phyloP scores from a whole-genome alignment of 2,797 vertebrate genomes.

The Acrossocheilus fasciatus region DNA sequence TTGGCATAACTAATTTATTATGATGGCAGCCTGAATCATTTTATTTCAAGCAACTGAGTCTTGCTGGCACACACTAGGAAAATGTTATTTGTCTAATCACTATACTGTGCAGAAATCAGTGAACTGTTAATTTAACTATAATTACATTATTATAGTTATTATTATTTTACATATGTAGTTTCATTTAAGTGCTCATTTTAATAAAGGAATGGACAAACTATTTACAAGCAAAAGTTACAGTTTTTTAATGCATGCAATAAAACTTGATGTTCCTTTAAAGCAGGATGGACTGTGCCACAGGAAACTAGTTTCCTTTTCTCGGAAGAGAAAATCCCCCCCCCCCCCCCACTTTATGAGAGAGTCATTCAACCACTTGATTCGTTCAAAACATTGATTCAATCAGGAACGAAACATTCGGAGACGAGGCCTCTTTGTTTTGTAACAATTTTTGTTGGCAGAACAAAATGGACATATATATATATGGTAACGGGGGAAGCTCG shows the following conservation, averaged over 20 bases:
- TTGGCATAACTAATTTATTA: not conserved
- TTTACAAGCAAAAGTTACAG: slow-evolving; percentile 34
- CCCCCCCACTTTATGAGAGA: no score
- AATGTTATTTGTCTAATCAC: not conserved
- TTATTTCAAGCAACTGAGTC: not conserved
- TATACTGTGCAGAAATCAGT: not conserved
- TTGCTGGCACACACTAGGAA: not conserved
- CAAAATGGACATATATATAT: not conserved
- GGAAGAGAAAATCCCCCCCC: not conserved
- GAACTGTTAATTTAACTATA: not conserved
- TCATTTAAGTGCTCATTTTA: slow-evolving; percentile 28
- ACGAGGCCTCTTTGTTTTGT: not conserved
- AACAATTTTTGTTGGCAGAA: not conserved
- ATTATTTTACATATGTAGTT: slow-evolving; percentile 1
- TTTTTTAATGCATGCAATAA: slow-evolving; percentile 29
- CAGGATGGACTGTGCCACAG: not conserved
- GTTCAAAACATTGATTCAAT: not conserved
- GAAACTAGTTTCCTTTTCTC: slow-evolving; percentile 20
- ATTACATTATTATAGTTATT: not conserved
- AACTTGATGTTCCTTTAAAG: slow-evolving; percentile 14
- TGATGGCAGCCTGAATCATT: slow-evolving; percentile 2
- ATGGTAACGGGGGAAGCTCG: no score
- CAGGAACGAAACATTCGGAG: not conserved
- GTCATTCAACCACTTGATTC: not conserved
- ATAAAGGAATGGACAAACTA: slow-evolving; percentile 1